These are phyloP conservation scores for Amyelois transitella DNA, from an alignment of 1,140 invertebrate species.

Conservation along the genomic window DNA sequence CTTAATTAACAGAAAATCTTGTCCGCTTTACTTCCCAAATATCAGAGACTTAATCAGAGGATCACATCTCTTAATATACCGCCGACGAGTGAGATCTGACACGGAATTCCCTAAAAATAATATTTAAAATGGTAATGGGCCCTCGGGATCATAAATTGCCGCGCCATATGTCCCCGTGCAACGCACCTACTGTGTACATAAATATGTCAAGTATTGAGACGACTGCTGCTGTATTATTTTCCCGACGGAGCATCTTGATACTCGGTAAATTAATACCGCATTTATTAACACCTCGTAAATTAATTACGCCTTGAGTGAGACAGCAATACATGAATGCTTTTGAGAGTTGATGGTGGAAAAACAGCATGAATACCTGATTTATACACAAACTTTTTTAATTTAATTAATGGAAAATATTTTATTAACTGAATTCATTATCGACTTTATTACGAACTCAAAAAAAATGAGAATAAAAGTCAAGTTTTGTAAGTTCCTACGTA, in stretches of 20 bases:
- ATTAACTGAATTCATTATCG: no score
- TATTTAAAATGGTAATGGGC: slow-evolving; percentile 75
- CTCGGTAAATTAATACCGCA: slow-evolving; percentile 11
- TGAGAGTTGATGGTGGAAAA: no score
- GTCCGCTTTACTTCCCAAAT: slow-evolving; percentile 41
- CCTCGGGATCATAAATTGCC: slow-evolving; percentile 69
- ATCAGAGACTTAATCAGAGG: slow-evolving; percentile 68
- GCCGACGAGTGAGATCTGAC: slow-evolving; percentile 71
- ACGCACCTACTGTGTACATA: slow-evolving; percentile 71
- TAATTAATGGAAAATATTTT: no score
- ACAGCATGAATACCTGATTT: no score
- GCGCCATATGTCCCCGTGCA: slow-evolving; percentile 65
- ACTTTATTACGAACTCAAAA: no score
- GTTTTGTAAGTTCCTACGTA: no score
- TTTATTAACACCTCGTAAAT: not conserved
- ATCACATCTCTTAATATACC: slow-evolving; percentile 71
- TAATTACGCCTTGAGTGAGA: no score
- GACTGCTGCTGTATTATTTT: slow-evolving; percentile 41
- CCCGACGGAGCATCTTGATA: slow-evolving; percentile 37
- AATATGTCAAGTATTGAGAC: slow-evolving; percentile 70
- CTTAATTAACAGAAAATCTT: slow-evolving; percentile 62
- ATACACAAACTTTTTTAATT: no score
- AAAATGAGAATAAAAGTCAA: no score
- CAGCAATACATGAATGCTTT: no score
- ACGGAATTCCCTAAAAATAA: slow-evolving; percentile 74